Base-by-base conservation (phyloP, 1,140 invertebrate genomes). In the Drosophila simulans region DNA sequence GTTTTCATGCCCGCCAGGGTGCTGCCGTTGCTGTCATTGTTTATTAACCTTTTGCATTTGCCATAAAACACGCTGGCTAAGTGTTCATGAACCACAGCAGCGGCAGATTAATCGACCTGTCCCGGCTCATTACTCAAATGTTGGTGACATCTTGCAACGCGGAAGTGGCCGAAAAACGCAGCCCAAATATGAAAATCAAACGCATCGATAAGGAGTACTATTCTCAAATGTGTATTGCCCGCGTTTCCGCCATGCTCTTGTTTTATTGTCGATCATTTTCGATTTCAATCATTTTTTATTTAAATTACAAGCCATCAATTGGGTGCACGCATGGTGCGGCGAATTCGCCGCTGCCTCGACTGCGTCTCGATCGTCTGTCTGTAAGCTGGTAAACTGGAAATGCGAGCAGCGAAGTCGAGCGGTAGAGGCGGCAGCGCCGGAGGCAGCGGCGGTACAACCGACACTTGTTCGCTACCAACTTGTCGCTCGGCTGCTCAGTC, bases 1-100 rank as follows among this genome's bases (percentile, higher is more conserved):
- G 79, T 72, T 79, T 86, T 86, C 70, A 86, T 86, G 51, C 68
- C 76, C 65, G 64, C 49, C 83, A 57, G 4, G 58, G 42, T 17
- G 22, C 37, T 39, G 37, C 37, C 1, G 11, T 39, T 39, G 57
- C 59, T 63, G 57, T 84, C 76, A 63, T 89, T 89, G 80, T 89
- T 89, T 89, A 84, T 88, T 88, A 84, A 89, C 84, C 84, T 88
- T 85, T 88, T 83, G 49, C 57, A 62, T 88, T 79, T 66, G 83
- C 63, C 81, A 84, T 89, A 77, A 89, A 88, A 74, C 77, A 57
- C 73, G 75, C 72, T 77, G 69, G 64, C 71, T 53, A 84, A 86
- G 48, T 89, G 80, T 72, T 77, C 57, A 55, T 72, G 49, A 66
- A 68, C 60, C 70, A 15, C 46, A 54, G 17, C 46, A 35, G 52